A percentile compares a stretch with the other conserved stretches of the same genome.
These are phyloP conservation scores for Cydia pomonella DNA, from an alignment of 1,140 invertebrate species.

Conservation along the genomic window DNA sequence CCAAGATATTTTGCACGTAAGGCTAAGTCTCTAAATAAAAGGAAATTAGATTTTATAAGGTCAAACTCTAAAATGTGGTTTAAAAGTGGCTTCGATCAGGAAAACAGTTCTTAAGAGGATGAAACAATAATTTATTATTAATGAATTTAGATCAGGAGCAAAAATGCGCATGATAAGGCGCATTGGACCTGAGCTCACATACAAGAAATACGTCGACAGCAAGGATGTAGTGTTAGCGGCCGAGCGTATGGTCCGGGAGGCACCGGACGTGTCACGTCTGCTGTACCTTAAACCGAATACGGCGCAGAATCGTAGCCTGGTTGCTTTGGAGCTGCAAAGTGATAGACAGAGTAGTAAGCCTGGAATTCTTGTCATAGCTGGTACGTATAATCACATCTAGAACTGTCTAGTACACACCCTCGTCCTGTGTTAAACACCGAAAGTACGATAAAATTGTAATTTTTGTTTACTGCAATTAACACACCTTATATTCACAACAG, in stretches of 20 bases:
- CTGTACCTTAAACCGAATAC: constrained; percentile 53
- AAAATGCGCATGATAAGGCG: constrained; percentile 60
- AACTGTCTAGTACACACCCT: not conserved
- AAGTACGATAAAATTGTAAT: too few species aligned
- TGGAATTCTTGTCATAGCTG: constrained; percentile 67
- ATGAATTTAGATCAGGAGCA: constrained; percentile 57
- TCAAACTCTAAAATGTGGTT: not conserved
- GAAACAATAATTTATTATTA: not conserved
- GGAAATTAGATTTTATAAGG: not conserved
- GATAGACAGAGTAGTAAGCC: constrained; percentile 64
- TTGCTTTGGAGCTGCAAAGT: constrained; percentile 64
- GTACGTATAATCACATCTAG: constrained; percentile 40
- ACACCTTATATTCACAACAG: too few species aligned
- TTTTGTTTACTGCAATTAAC: too few species aligned
- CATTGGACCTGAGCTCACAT: constrained; percentile 43
- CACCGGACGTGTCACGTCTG: constrained; percentile 52
- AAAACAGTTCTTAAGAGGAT: not conserved
- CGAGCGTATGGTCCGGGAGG: constrained; percentile 45
- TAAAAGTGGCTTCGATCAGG: not conserved
- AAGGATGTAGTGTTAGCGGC: constrained; percentile 43
- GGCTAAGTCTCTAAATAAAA: too few species aligned
- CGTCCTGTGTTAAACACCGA: too few species aligned
- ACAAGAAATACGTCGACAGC: constrained; percentile 51
- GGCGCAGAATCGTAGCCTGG: constrained; percentile 53
- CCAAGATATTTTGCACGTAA: too few species aligned